Evolutionary conservation across 92 coral and sea anemone genomes (phyloP).

Genomic region (Porites lobata): DNA sequence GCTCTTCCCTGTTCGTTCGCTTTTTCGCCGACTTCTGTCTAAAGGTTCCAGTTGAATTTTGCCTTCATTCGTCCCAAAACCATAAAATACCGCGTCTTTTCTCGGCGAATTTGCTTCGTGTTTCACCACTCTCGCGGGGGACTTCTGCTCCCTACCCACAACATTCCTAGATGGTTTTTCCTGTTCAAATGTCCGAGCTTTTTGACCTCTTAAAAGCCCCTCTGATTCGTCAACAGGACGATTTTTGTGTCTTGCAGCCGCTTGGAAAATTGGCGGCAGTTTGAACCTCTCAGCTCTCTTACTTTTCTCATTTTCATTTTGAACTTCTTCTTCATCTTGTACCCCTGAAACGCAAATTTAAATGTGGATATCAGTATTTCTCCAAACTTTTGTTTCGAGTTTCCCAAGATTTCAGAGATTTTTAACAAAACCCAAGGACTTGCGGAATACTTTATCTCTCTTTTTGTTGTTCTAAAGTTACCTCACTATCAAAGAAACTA

Average conservation of each 20-base stretch:
- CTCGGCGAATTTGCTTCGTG: conserved; percentile 30
- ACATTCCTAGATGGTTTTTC: conserved; percentile 53
- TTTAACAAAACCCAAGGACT: background rate
- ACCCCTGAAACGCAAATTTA: conserved; percentile 51
- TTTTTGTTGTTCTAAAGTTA: background rate
- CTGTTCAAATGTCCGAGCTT: conserved; percentile 87
- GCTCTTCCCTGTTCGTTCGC: conserved; percentile 15
- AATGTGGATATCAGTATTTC: conserved; percentile 71
- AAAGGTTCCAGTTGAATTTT: conserved; percentile 25
- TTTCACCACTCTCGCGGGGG: conserved; percentile 22
- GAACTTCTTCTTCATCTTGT: background rate
- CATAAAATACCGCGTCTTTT: conserved; percentile 2
- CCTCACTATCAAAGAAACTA: background rate
- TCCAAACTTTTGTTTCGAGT: background rate
- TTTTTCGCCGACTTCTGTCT: conserved; percentile 24
- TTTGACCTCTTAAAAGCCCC: conserved; percentile 84
- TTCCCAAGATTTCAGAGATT: background rate
- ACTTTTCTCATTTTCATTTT: conserved; percentile 36
- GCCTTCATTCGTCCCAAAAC: conserved; percentile 5
- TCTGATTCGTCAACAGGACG: conserved; percentile 78
- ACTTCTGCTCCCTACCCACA: conserved; percentile 20
- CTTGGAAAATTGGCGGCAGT: conserved; percentile 95
- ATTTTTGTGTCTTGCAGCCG: conserved; percentile 85
- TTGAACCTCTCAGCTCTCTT: conserved; percentile 67
- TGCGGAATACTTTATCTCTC: background rate